Conservation (phyloP, 2,888 invertebrate genomes). For the Notodonta dromedarius region DNA sequence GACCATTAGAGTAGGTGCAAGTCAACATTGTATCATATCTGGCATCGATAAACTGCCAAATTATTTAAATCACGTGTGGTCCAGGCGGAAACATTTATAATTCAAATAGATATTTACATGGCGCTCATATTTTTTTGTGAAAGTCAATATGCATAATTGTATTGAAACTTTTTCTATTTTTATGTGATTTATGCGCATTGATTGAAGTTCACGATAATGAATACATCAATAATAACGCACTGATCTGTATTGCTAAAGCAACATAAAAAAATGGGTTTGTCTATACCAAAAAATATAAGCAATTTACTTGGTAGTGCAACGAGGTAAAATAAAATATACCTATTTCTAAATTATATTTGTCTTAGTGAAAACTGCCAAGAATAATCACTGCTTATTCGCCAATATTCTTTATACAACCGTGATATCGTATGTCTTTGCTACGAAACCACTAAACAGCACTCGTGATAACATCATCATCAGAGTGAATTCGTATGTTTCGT, state of each 20-base stretch:
- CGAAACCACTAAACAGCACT: conserved; percentile 1
- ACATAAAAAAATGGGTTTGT: no score
- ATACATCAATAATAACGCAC: neutral
- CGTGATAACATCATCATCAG: conserved; percentile 29
- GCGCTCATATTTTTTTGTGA: conserved; percentile 32
- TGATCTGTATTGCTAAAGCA: no score
- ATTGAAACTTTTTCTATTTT: conserved; percentile 29
- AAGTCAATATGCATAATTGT: conserved; percentile 37
- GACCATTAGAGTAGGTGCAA: conserved; percentile 49
- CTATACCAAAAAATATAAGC: no score
- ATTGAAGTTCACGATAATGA: conserved; percentile 4
- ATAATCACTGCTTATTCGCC: no score
- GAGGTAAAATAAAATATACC: no score
- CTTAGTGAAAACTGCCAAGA: no score
- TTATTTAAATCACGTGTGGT: conserved; percentile 70
- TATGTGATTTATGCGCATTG: neutral
- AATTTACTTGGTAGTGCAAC: no score
- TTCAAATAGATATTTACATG: conserved; percentile 40
- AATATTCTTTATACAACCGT: neutral
- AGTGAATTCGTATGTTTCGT: conserved; percentile 42
- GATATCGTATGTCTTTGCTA: neutral
- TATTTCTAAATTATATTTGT: no score
- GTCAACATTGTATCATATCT: conserved; percentile 60
- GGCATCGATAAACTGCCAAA: conserved; percentile 65
- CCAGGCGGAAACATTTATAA: conserved; percentile 37